Percentiles rank a stretch among this genome's conserved stretches.
Conservation (phyloP, 2,113 vertebrate genomes). For the Anseranas semipalmata region DNA sequence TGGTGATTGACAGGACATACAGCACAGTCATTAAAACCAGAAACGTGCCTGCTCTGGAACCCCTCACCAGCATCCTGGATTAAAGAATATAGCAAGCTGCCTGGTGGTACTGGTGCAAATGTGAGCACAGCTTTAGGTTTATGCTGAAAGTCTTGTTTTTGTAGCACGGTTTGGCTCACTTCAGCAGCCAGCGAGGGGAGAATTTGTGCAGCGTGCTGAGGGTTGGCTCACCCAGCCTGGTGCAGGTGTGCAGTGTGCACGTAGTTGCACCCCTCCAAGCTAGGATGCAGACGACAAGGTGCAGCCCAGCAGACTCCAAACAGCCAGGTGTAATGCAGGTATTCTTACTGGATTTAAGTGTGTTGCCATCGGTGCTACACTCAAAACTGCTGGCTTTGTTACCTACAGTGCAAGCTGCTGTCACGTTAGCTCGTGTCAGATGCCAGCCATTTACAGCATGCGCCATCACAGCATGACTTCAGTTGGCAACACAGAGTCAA, state of each 20-base stretch:
- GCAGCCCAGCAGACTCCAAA: not conserved
- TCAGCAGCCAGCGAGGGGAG: not conserved
- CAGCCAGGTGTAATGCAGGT: not conserved
- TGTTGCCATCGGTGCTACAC: not conserved
- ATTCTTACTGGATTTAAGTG: not conserved
- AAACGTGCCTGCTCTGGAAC: not conserved
- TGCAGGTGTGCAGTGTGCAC: not conserved
- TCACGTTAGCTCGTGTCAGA: conserved; percentile 26
- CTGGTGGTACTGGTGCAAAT: not conserved
- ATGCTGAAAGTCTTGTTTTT: not conserved
- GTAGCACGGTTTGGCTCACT: not conserved
- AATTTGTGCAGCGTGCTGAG: not conserved
- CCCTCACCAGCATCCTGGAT: not conserved
- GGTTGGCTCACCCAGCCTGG: not conserved
- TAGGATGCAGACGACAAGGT: not conserved
- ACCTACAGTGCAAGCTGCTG: not conserved
- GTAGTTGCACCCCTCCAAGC: not conserved
- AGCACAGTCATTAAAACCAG: conserved; percentile 6
- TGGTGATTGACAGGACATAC: not conserved
- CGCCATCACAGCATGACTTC: conserved; percentile 34
- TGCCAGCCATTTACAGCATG: conserved; percentile 65
- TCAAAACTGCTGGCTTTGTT: not conserved
- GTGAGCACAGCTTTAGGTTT: not conserved
- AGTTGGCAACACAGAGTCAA: conserved; percentile 55
- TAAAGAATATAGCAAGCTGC: not conserved